Evolutionary conservation across 2,888 invertebrate species (phyloP).

Genomic region (Rosalia funebris): DNA sequence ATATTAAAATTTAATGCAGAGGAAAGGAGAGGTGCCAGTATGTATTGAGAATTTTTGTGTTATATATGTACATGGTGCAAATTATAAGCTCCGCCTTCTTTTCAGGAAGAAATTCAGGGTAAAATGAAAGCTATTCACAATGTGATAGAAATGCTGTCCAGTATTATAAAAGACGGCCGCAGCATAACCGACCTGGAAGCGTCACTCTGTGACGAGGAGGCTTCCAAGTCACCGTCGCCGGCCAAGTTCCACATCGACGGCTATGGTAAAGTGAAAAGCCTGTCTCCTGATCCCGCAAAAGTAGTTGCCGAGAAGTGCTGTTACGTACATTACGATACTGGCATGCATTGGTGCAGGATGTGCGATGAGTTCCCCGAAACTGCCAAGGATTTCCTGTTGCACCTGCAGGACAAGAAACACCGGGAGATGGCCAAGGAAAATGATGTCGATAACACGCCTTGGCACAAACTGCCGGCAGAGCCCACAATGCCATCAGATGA

Average conservation of each 20-base stretch:
- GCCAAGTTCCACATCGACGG: neutral
- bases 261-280: conserved; percentile 9
- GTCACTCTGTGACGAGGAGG: conserved; percentile 36
- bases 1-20: conserved; percentile 42
- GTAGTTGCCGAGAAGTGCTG: conserved; percentile 67
- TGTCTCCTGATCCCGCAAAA: conserved; percentile 19
- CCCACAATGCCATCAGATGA: conserved; percentile 76
- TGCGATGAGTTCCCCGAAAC: conserved; percentile 89
- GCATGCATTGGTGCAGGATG: conserved; percentile 89
- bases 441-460: conserved; percentile 79
- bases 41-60: conserved; percentile 47
- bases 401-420: conserved; percentile 83
- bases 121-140: conserved; percentile 86
- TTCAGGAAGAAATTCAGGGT: conserved; percentile 79
- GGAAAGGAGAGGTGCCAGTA: conserved; percentile 47
- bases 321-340: conserved; percentile 88
- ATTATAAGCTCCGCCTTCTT: conserved; percentile 41
- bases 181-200: conserved; percentile 62
- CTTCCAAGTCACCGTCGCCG: conserved; percentile 10
- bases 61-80: conserved; percentile 20
- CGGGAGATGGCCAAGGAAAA: conserved; percentile 71
- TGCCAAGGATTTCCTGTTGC: conserved; percentile 85
- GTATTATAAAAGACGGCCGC: conserved; percentile 81
- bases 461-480: conserved; percentile 73
- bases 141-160: conserved; percentile 88